Base-by-base conservation (phyloP, 2,888 invertebrate species). In the Amphipoea oculea region DNA sequence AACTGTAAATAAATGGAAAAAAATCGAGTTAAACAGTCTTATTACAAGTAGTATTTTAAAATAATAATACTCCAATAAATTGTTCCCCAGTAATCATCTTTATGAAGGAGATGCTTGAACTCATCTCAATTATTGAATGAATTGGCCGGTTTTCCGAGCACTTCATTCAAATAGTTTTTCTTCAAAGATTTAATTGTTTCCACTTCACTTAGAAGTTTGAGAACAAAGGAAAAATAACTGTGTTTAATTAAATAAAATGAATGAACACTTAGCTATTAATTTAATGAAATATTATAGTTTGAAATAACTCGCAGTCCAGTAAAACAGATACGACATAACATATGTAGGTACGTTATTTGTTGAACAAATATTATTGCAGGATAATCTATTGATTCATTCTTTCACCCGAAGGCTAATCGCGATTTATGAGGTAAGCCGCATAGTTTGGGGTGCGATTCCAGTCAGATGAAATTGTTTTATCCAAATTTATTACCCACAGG, bases 391-490 rank as follows among this genome's bases (percentile, higher is more conserved):
- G 93, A 94, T 93, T 93, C 92, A 93, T 94, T 94, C 93, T 93
- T 94, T 94, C 92, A 92, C 88, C 92, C 90, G 87, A 90, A 91
- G 93, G 92, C 93, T 95, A 94, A 95, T 95, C 94, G 92, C 92
- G 93, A 95, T 95, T 95, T 95, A 95, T 93, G 94, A 92, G 93
- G 91, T 91, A 92, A 91, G 92, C 93, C 95, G 92, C 94, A 95
- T 95, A 95, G 95, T 95, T 95, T 93, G 91, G 93, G 93, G 91
- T 92, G 92, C 93, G 94, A 93, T 94, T 93, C 90, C 92, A 93
- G 93, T 92, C 94, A 91, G 93, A 93, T 94, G 94, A 95, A 96
- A 96, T 96, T 95, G 96, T 96, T 96, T 95, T 93, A 95, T 95
- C 94, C 93, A 91, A 95, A 96, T 96, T 95, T 95, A 96, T 95